These are phyloP conservation scores for Penaeus japonicus DNA, from an alignment of 1,140 invertebrate genomes.

Conservation along the genomic window DNA sequence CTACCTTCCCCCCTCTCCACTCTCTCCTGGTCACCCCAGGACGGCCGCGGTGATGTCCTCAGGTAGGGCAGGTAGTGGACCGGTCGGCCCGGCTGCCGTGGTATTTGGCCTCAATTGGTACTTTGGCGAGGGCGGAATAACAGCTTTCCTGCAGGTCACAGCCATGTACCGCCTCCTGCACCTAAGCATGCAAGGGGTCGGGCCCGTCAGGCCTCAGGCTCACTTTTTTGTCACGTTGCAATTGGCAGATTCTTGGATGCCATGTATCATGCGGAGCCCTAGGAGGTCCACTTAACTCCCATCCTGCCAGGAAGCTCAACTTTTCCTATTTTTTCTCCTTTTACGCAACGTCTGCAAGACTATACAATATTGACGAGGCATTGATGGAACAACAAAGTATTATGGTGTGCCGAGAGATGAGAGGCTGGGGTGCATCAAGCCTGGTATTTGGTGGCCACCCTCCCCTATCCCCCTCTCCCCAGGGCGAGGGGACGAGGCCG, in stretches of 20 bases:
- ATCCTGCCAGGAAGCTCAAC: conserved; percentile 2
- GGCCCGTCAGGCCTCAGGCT: conserved; percentile 35
- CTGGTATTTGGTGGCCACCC: conserved; percentile 50
- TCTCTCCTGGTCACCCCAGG: neutral
- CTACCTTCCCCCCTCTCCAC: conserved; percentile 3
- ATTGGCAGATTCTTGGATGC: conserved; percentile 36
- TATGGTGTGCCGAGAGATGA: conserved; percentile 44
- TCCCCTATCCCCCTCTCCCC: conserved; percentile 6
- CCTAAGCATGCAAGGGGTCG: conserved; percentile 52
- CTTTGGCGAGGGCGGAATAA: conserved; percentile 50
- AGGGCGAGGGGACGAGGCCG: conserved; percentile 11
- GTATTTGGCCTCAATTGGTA: conserved; percentile 56
- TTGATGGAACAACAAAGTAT: conserved; percentile 42
- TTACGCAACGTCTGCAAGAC: neutral
- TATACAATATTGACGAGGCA: conserved; percentile 15
- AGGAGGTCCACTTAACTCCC: conserved; percentile 42
- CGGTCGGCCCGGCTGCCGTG: conserved; percentile 48
- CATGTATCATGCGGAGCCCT: conserved; percentile 29
- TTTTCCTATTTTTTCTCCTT: conserved; percentile 17
- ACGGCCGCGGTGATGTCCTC: conserved; percentile 31
- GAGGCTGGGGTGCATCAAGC: conserved; percentile 49
- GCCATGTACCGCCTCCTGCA: conserved; percentile 29
- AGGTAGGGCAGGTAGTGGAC: conserved; percentile 54
- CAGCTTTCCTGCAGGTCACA: conserved; percentile 52
- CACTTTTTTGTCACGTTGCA: conserved; percentile 53